Evolutionary conservation across 2,113 vertebrate species (phyloP).

Genomic region (Lagopus leucura): DNA sequence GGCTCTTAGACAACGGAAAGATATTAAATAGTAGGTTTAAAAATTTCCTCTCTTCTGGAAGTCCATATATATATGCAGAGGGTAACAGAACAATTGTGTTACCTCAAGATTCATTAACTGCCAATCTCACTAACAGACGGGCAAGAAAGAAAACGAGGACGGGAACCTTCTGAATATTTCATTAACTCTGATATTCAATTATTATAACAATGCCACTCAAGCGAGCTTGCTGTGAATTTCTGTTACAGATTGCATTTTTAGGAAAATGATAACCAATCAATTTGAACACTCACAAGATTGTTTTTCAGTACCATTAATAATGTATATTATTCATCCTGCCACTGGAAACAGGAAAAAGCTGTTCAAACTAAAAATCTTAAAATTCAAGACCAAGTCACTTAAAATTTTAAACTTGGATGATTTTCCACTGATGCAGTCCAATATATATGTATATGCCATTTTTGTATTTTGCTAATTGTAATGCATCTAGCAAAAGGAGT

Average conservation of each 20-base stretch:
- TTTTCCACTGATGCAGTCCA: neutral
- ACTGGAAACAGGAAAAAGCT: neutral
- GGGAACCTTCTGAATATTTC: conserved; percentile 44
- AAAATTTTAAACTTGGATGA: neutral
- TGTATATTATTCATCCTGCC: neutral
- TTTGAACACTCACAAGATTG: neutral
- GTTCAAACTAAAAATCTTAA: neutral
- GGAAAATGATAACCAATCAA: conserved; percentile 13
- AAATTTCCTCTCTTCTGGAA: conserved; percentile 25
- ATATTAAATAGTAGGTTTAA: conserved; percentile 50
- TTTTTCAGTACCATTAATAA: neutral
- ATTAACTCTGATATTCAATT: conserved; percentile 45
- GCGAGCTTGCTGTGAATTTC: neutral
- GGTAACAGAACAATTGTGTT: conserved; percentile 2
- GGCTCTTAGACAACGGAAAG: conserved; percentile 37
- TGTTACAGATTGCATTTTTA: conserved; percentile 18
- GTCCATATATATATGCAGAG: conserved; percentile 12
- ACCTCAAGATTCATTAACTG: conserved; percentile 37
- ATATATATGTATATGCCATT: neutral
- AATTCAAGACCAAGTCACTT: neutral
- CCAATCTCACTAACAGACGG: neutral
- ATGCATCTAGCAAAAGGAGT: neutral
- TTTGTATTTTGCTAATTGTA: neutral
- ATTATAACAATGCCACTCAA: conserved; percentile 16
- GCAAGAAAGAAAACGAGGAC: conserved; percentile 15